A percentile compares a stretch with the other conserved stretches of the same genome.
These are phyloP conservation scores for Bos taurus DNA, from an alignment of 2,113 vertebrate species.

Conservation along the genomic window ARS-UCD2.0 NC_037329.1:46546001-46546500, in stretches of 20 bases:
- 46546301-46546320: not conserved
- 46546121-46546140: not conserved
- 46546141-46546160: not conserved
- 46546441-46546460: fast-evolving
- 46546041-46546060: not conserved
- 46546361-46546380: not conserved
- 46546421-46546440: fast-evolving
- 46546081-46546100: not conserved
- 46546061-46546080: not conserved
- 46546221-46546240: not conserved
- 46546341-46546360: not conserved
- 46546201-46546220: not conserved
- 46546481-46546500: no score
- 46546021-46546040: not conserved
- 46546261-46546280: not conserved
- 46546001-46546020: not conserved
- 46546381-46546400: not conserved
- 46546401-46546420: not conserved
- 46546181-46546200: not conserved
- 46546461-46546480: fast-evolving
- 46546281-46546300: not conserved
- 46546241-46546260: not conserved
- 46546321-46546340: not conserved
- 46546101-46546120: not conserved
- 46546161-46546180: not conserved